Base-by-base conservation (phyloP, 2,113 vertebrate genomes). In the Bubo scandiacus region DNA sequence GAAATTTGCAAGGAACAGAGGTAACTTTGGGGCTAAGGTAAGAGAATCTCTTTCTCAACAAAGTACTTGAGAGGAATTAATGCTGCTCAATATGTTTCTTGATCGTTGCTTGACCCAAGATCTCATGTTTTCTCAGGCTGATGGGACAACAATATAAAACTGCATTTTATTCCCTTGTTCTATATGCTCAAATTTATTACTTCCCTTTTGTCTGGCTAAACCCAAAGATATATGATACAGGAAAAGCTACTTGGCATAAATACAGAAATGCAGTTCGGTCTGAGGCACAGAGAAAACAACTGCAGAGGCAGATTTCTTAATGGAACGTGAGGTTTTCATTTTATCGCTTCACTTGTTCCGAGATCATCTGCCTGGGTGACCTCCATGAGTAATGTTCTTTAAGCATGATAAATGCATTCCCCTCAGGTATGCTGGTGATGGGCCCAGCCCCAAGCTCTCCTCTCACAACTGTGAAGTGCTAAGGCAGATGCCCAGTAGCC, bases 131-230 rank as follows among this genome's bases (percentile, higher is more conserved):
- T 92, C 42, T 90, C 43, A 61, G 61, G 40, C 74, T 19, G 36
- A 77, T 75, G 58, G 70, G 71, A 66, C 78, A 93, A 70, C 49
- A 80, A 7, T 66, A 42, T 82, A 91, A 95, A 92, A 79, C 43
- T 85, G 70, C 45, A 38, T 90, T 95, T 93, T 91, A 80, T 95
- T 94, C 66, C 36, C 57, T 72, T 85, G 40, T 62, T 93, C 57
- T 91, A 12, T 85, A 62, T 38, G 42, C 52, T 93, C 57, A 77
- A 49, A 88, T 96, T 96, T 96, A 95, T 90, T 91, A 58, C 93
- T 97, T 96, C 62, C 77, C 49, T 54, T 95, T 94, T 93, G 88
- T 71, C 84, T 91, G 61, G 57, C 43, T 82, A 85, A 88, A 94
- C 34, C 3, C 17, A 23, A 80, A 82, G 85, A 85, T 85, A 58